A percentile compares a stretch with the other conserved stretches of the same genome.
Conservation (phyloP, 2,888 invertebrate genomes). For the Plagodis dolabraria region DNA sequence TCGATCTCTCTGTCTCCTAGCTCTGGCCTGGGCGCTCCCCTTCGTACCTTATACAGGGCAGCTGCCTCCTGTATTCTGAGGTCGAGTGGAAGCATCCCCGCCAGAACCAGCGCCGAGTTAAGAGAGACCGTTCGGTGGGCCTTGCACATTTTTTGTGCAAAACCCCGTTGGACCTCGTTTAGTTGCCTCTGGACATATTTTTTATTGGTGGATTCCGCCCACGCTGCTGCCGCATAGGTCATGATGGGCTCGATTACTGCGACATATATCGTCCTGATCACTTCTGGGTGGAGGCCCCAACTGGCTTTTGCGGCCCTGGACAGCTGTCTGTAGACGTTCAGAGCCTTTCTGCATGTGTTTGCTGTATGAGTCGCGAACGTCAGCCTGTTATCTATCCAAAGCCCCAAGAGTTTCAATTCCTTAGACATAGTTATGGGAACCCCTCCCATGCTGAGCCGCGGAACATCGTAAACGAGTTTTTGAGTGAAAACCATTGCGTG, state of each 20-base stretch:
- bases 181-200: constrained; percentile 5
- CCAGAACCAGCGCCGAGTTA: constrained; percentile 21
- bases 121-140: constrained; percentile 29
- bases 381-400: not conserved
- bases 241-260: constrained; percentile 13
- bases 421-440: not conserved
- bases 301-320: not conserved
- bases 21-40: constrained; percentile 1
- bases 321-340: constrained; percentile 3
- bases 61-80: constrained; percentile 17
- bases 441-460: constrained; percentile 1
- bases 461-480: not conserved
- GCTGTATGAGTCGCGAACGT: not conserved
- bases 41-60: constrained; percentile 11
- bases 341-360: not conserved
- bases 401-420: constrained; percentile 2
- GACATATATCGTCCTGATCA: constrained; percentile 6
- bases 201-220: constrained; percentile 3
- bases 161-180: constrained; percentile 17
- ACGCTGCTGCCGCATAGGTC: constrained; percentile 7
- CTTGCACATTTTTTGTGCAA: constrained; percentile 23
- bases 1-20: not conserved
- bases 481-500: not conserved
- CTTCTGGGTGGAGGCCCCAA: constrained; percentile 13
- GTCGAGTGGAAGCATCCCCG: constrained; percentile 22